phyloP scores from a whole-genome alignment of 2,888 invertebrate genomes.

The Amblyjoppa proteus region DNA sequence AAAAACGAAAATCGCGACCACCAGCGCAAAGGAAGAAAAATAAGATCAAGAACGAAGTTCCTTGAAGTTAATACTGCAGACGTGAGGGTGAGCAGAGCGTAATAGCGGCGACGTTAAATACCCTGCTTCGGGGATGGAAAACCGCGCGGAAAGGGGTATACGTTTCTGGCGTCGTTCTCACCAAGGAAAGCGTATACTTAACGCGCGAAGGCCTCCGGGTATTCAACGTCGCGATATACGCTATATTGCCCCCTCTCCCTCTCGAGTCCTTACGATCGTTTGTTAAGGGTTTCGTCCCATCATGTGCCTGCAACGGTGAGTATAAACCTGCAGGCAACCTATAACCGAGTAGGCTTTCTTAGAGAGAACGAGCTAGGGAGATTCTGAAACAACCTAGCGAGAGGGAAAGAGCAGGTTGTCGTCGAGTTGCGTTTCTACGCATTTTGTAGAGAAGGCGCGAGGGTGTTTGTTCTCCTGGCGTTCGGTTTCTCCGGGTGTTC shows the following conservation, averaged over 20 bases:
- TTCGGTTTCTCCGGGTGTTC: constrained; percentile 11
- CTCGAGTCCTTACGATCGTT: constrained; percentile 45
- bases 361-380: constrained; percentile 16
- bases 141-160: constrained; percentile 37
- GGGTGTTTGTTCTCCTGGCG: neutral
- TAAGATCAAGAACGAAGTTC: constrained; percentile 14
- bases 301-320: constrained; percentile 28
- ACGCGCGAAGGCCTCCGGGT: constrained; percentile 7
- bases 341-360: constrained; percentile 11
- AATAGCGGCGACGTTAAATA: constrained; percentile 8
- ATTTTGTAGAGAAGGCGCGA: constrained; percentile 3
- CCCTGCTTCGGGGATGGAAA: constrained; percentile 17
- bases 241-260: neutral
- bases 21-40: neutral
- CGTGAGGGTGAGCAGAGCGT: constrained; percentile 1
- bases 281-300: constrained; percentile 43
- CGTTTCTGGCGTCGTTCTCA: constrained; percentile 2
- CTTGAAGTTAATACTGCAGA: constrained; percentile 12
- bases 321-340: constrained; percentile 1
- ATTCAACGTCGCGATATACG: neutral
- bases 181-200: neutral
- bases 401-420: neutral
- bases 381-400: constrained; percentile 3
- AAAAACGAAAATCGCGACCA: neutral
- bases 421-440: constrained; percentile 26